Conservation (phyloP, 2,113 vertebrate species). For the Aythya baeri region DNA sequence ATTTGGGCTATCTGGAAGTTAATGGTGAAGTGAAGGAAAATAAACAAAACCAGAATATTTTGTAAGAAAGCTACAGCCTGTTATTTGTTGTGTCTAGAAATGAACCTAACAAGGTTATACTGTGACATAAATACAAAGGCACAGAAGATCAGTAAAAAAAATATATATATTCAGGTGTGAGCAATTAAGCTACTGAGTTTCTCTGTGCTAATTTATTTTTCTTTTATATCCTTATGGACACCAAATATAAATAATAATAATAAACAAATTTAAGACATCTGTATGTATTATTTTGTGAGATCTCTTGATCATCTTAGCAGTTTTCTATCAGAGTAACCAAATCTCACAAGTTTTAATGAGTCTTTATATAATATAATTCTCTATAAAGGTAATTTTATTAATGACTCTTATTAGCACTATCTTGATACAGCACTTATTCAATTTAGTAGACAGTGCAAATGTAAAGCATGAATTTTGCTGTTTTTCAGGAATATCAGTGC, state of each 20-base stretch:
- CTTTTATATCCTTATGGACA: neutral
- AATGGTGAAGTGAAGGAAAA: neutral
- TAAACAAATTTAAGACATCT: neutral
- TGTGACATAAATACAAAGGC: neutral
- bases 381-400: constrained; percentile 56
- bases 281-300: constrained; percentile 24
- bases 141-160: neutral
- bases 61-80: neutral
- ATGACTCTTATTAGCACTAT: constrained; percentile 20
- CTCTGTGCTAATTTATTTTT: neutral
- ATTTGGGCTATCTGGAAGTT: neutral
- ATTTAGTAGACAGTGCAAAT: constrained; percentile 47
- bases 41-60: neutral
- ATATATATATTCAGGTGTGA: neutral
- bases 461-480: constrained; percentile 17
- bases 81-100: neutral
- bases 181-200: neutral
- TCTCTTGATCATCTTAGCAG: neutral
- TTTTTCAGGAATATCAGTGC: neutral
- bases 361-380: constrained; percentile 56
- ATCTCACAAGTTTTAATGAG: constrained; percentile 15
- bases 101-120: neutral
- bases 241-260: neutral
- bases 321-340: constrained; percentile 30
- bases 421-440: constrained; percentile 51